Evolutionary conservation across 2,888 invertebrate species (phyloP).

Genomic region (Himalopsyche japonica): DNA sequence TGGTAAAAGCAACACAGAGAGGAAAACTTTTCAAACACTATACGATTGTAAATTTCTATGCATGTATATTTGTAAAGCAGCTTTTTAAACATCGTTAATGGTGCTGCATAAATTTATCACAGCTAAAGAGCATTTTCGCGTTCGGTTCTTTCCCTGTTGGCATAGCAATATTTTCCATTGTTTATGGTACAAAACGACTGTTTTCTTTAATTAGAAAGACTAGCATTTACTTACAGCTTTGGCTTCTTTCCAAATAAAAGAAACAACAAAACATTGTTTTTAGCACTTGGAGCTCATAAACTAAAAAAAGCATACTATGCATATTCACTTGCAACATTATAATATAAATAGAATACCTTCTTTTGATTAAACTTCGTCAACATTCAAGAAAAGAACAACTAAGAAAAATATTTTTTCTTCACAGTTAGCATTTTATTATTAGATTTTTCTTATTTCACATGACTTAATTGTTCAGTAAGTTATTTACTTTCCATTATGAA

Average conservation of each 20-base stretch:
- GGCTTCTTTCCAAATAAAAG: not conserved
- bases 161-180: not conserved
- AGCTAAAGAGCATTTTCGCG: not conserved
- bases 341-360: too few species aligned
- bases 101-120: not conserved
- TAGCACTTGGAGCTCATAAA: too few species aligned
- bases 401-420: too few species aligned
- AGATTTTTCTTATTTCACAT: too few species aligned
- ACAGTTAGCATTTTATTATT: too few species aligned
- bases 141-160: not conserved
- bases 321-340: too few species aligned
- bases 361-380: too few species aligned
- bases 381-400: too few species aligned
- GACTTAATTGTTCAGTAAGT: too few species aligned
- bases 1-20: not conserved
- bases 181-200: not conserved
- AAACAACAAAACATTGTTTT: too few species aligned
- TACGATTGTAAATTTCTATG: not conserved
- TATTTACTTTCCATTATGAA: too few species aligned
- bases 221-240: not conserved
- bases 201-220: not conserved
- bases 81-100: not conserved
- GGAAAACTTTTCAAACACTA: not conserved
- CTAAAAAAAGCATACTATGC: too few species aligned
- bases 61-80: not conserved